Evolutionary conservation across 2,113 vertebrate species (phyloP), one percentile per base, ranked within the genome.

Genomic region (Cacatua alba): DNA sequence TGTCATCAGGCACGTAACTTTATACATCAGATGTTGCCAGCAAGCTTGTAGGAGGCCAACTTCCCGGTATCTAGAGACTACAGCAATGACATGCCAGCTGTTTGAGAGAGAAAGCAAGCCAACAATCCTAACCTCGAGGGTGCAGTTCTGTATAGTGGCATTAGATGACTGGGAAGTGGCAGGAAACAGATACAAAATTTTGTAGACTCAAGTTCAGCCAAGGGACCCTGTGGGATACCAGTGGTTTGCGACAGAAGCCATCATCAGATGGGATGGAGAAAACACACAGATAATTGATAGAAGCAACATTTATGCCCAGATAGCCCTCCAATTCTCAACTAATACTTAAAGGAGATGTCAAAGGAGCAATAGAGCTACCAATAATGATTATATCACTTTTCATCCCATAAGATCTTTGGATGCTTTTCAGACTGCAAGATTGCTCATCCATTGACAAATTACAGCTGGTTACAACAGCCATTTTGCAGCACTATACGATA

Each of bases 291-390:
- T 81, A 93, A 93, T 82, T 92, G 91, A 88, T 57, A 59, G 64
- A 67, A 93, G 60, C 55, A 88, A 90, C 55, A 67, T 75, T 84
- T 88, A 71, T 75, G 80, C 68, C 55, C 43, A 92, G 77, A 92
- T 81, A 93, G 95, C 64, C 51, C 48, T 94, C 72, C 69, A 82
- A 23, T 84, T 86, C 82, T 81, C 90, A 78, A 60, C 82, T 86
- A 81, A 86, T 84, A 83, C 76, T 90, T 91, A 88, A 31, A 96
- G 92, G 41, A 77, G 28, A 76, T 86, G 79, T 90, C 93, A 93
- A 74, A 96, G 68, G 82, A 93, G 86, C 65, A 94, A 86, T 95
- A 95, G 68, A 96, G 29, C 55, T 63, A 81, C 90, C 46, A 84
- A 67, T 90, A 90, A 96, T 1, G 4, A 90, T 90, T 86, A 52